Conservation (phyloP, 2,113 vertebrate species). For the Romanogobio albipinnatus region DNA sequence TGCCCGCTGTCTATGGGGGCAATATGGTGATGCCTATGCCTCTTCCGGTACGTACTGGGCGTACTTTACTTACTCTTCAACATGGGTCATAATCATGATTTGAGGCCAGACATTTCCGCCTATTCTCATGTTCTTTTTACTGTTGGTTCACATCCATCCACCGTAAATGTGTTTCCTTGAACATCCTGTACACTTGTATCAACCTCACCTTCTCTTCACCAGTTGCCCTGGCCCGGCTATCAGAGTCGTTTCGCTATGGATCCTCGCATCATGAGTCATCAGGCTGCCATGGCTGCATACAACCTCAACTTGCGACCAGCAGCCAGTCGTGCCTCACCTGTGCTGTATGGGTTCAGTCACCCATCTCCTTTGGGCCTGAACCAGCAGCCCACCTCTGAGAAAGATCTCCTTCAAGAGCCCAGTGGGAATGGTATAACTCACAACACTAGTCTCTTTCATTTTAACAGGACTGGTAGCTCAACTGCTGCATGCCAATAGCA, state of each 20-base stretch:
- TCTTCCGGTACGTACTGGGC: constrained; percentile 86
- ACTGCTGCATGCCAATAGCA: neutral
- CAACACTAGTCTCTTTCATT: neutral
- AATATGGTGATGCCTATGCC: constrained; percentile 99
- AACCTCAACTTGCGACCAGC: constrained; percentile 94
- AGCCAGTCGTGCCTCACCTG: constrained; percentile 90
- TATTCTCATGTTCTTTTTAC: neutral
- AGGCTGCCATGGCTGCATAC: constrained; percentile 96
- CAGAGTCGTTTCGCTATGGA: constrained; percentile 97
- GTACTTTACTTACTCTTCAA: neutral
- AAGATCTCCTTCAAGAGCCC: constrained; percentile 88
- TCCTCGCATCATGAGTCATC: constrained; percentile 94
- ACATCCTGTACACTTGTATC: neutral
- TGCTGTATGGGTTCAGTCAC: constrained; percentile 90
- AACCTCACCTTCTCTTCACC: neutral
- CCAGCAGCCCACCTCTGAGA: constrained; percentile 87
- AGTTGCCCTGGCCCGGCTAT: constrained; percentile 97
- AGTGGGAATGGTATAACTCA: constrained; percentile 81
- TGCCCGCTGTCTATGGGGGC: constrained; percentile 97
- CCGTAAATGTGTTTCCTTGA: neutral
- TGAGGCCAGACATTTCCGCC: neutral
- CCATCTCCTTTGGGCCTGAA: constrained; percentile 88
- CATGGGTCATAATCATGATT: neutral
- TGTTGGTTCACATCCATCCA: neutral
- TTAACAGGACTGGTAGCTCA: neutral